Conservation (phyloP, 1,140 invertebrate genomes). For the Philopotamus ludificatus region DNA sequence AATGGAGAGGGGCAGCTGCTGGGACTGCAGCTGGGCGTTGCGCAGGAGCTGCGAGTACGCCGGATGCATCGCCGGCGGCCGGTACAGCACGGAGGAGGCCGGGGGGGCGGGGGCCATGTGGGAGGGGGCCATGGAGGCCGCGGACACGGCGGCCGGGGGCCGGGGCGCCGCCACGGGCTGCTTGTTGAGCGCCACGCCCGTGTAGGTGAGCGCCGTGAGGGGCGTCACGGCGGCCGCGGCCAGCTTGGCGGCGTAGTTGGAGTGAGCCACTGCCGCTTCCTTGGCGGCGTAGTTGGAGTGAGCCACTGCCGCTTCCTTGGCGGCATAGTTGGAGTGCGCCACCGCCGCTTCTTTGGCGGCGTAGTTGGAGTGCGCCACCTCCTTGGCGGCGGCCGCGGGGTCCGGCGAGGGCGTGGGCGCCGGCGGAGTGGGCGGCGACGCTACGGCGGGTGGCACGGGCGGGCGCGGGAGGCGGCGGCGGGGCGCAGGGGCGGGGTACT, state of each 20-base stretch:
- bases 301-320: too few species aligned
- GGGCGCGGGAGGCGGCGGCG: conserved; percentile 54
- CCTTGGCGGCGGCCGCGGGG: conserved; percentile 67
- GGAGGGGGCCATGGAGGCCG: conserved; percentile 25
- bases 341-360: conserved; percentile 71
- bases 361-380: conserved; percentile 76
- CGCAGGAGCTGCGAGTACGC: conserved; percentile 38
- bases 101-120: conserved; percentile 25
- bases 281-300: too few species aligned
- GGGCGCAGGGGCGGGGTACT: conserved; percentile 75
- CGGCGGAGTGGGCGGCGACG: conserved; percentile 41
- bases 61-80: conserved; percentile 35
- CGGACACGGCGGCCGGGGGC: conserved; percentile 42
- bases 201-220: conserved; percentile 70
- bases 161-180: conserved; percentile 54
- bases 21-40: conserved; percentile 34
- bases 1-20: conserved; percentile 45
- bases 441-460: conserved; percentile 43
- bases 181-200: conserved; percentile 71
- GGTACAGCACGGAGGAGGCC: conserved; percentile 36
- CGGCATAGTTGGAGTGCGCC: conserved; percentile 75
- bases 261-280: conserved; percentile 42
- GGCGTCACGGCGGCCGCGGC: conserved; percentile 43
- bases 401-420: conserved; percentile 50
- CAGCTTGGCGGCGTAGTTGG: conserved; percentile 48